Evolutionary conservation across 2,113 vertebrate genomes (phyloP), one percentile per base, ranked within the genome.

Genomic region (Clupea harengus): DNA sequence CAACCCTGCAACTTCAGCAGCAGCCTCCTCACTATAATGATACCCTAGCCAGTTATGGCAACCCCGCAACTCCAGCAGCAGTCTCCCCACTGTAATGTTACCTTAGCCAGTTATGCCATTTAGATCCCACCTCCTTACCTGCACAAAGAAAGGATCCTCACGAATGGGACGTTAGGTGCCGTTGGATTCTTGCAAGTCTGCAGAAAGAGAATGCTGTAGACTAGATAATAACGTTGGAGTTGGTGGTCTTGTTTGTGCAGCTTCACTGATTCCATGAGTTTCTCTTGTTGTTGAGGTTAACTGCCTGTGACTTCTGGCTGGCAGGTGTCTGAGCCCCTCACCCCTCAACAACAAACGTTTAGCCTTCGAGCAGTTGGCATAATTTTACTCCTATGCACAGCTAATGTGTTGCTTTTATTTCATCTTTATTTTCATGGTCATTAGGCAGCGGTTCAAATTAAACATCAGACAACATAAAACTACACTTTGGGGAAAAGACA

Each of bases 211-310:
- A 39, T 78, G 72, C 72, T 44, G 32, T 78, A 39, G 28, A 78
- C 72, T 28, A n/a, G n/a, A n/a, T n/a, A 39, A 10, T 39, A 78
- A 39, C 72, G 45, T 10, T 44, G 78, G 25, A 25, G 5, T 32
- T 25, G 64, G 87, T 84, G 82, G 45, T 84, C 87, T 78, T 88
- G 90, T 90, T 91, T 92, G 89, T 93, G 89, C 95, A 90, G 94
- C 91, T 92, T 90, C 86, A 89, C 88, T 94, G 92, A 91, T 90
- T 93, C 90, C 89, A 89, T 93, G 91, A 92, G 92, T 90, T 93
- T 90, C 92, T 92, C 87, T 92, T 93, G 90, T 60, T 60, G 54
- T 93, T 93, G 94, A 94, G 95, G 94, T 95, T 94, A 95, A 95
- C 95, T 89, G 94, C 86, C 89, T 95, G 92, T 94, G 93, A 95